Base-by-base conservation (phyloP, 2,113 vertebrate species). In the Blennius ocellaris region DNA sequence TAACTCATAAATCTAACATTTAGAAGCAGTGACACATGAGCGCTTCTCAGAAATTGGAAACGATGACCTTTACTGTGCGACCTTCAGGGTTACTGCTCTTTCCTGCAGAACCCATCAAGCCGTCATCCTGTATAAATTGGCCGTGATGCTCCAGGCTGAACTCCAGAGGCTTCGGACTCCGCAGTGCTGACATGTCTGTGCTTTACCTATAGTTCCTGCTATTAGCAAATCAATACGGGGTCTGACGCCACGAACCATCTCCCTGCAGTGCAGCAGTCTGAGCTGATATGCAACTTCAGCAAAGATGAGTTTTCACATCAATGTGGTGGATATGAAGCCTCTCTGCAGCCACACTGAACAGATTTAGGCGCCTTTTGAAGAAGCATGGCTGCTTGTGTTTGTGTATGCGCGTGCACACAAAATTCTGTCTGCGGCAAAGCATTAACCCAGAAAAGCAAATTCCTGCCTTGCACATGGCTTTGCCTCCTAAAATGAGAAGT, bases 171-270 rank as follows among this genome's bases (percentile, higher is more conserved):
- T 11, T 61, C 12, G 40, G 38, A 65, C 63, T 51, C 60, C 47
- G 43, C 53, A 47, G 14, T 73, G 73, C 62, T 76, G 61, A 66
- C 57, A 79, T 12, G 17, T 64, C 49, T 71, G 65, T 48, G 36
- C 8, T 36, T 9, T 30, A 59, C 56, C 65, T 48, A 52, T 6
- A 68, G 66, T 40, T 59, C 51, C 36, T 56, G 63, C 82, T 69
- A 68, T 87, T 82, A 86, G 56, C 58, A 69, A 78, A 89, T 87
- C 85, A 84, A 87, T 89, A 84, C 51, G 64, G 36, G 55, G 8
- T 38, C 51, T 55, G 62, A 65, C 4, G 16, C 82, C 60, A 78
- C 69, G 53, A 81, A 53, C 48, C 50, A 38, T 50, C 36, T 37
- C 57, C 61, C 40, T 73, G 69, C 72, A 77, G 48, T 66, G 52